Conservation (phyloP, 2,888 invertebrate species). For the Harpalus rufipes region DNA sequence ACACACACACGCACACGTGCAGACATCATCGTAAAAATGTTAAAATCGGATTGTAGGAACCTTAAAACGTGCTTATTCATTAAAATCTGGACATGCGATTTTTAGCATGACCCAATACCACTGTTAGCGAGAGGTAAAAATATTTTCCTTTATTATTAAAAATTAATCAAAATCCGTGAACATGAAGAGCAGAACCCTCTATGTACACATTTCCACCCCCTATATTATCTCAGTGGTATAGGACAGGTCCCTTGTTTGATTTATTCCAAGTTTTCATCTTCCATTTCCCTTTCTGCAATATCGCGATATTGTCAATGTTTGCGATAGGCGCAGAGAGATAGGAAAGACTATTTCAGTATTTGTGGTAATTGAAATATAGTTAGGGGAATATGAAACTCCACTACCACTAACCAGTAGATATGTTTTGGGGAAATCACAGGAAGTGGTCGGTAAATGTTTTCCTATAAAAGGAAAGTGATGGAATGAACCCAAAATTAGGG, state of each 20-base stretch:
- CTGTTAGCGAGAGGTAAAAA: no score
- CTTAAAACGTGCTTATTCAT: no score
- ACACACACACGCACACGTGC: no score
- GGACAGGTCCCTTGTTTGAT: slow-evolving; percentile 1
- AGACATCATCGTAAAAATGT: no score
- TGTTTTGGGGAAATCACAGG: background rate
- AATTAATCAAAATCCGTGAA: no score
- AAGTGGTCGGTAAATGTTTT: background rate
- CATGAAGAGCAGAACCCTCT: no score
- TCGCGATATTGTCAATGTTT: background rate
- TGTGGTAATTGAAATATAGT: slow-evolving; percentile 46
- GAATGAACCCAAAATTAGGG: background rate
- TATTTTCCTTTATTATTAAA: no score
- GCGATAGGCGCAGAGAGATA: background rate
- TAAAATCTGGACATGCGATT: no score
- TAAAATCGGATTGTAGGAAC: no score
- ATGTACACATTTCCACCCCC: no score
- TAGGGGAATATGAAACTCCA: slow-evolving; percentile 13
- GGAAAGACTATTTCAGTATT: background rate
- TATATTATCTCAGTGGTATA: no score
- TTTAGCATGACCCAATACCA: no score
- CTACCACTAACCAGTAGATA: background rate
- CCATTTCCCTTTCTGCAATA: background rate
- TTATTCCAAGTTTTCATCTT: background rate
- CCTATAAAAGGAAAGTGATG: background rate